phyloP scores from a whole-genome alignment of 1,140 invertebrate genomes.

The Babylonia areolata region DNA sequence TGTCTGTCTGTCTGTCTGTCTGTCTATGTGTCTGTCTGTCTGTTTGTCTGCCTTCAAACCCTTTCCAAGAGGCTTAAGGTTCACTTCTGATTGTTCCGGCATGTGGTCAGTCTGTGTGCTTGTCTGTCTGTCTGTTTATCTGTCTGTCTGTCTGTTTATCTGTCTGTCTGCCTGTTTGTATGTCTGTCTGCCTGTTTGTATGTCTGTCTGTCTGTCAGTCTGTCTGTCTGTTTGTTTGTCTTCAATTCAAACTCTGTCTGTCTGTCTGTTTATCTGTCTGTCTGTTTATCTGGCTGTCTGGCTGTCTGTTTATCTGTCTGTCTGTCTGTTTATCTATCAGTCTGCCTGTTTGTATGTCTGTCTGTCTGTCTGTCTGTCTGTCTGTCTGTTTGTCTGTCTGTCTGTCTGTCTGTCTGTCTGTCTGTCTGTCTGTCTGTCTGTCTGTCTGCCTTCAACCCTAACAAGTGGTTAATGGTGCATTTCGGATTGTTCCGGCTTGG shows the following conservation, averaged over 20 bases:
- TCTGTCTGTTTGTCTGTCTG: not conserved
- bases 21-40: too few relatives aligned
- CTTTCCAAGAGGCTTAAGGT: not conserved
- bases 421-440: too few relatives aligned
- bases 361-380: not conserved
- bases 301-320: not conserved
- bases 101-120: too few relatives aligned
- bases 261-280: not conserved
- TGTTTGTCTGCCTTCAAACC: not conserved
- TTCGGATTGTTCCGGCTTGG: too few relatives aligned
- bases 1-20: not conserved
- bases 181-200: not conserved
- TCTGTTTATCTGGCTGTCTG: slow-evolving; percentile 72
- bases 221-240: too few relatives aligned
- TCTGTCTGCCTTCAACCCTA: too few relatives aligned
- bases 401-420: not conserved
- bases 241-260: slow-evolving; percentile 75
- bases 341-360: not conserved
- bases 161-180: not conserved
- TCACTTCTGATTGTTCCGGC: too few relatives aligned
- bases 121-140: too few relatives aligned
- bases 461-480: too few relatives aligned
- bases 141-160: too few relatives aligned
- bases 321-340: slow-evolving; percentile 54
- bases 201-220: not conserved